phyloP scores from a whole-genome alignment of 1,140 invertebrate species.

The Hypsibius dujardini region DNA sequence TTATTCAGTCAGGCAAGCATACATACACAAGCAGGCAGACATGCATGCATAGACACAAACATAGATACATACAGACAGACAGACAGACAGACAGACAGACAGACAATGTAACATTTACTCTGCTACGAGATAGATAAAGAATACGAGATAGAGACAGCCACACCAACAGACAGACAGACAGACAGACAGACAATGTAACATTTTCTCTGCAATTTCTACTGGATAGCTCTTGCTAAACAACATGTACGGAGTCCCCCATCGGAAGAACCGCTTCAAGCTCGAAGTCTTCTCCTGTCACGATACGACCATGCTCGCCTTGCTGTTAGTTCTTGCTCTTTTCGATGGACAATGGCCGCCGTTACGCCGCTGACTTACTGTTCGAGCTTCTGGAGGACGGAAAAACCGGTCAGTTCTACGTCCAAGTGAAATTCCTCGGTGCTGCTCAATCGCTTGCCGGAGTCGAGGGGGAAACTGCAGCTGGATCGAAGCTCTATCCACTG shows the following conservation, averaged over 20 bases:
- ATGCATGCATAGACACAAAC: no score
- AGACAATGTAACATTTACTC: no score
- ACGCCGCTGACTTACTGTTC: conserved; percentile 27
- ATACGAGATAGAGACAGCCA: no score
- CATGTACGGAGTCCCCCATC: conserved; percentile 19
- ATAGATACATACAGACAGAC: no score
- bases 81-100: no score
- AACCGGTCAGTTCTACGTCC: conserved; percentile 24
- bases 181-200: no score
- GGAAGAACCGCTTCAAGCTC: conserved; percentile 21
- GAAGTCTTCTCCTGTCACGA: conserved; percentile 29
- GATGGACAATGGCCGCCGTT: conserved; percentile 28
- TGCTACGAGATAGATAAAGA: no score
- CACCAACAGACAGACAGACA: no score
- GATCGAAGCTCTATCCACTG: not conserved
- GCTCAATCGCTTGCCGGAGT: not conserved
- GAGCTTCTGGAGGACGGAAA: conserved; percentile 27
- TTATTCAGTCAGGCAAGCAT: no score
- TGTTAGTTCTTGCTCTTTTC: conserved; percentile 25
- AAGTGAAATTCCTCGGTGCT: conserved; percentile 23
- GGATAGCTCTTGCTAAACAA: conserved; percentile 18
- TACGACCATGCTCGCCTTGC: conserved; percentile 25
- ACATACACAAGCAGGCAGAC: no score
- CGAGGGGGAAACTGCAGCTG: not conserved
- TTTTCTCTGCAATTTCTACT: no score